Evolutionary conservation across 2,797 vertebrate species (phyloP).

Genomic region (Heterohyrax brucei): DNA sequence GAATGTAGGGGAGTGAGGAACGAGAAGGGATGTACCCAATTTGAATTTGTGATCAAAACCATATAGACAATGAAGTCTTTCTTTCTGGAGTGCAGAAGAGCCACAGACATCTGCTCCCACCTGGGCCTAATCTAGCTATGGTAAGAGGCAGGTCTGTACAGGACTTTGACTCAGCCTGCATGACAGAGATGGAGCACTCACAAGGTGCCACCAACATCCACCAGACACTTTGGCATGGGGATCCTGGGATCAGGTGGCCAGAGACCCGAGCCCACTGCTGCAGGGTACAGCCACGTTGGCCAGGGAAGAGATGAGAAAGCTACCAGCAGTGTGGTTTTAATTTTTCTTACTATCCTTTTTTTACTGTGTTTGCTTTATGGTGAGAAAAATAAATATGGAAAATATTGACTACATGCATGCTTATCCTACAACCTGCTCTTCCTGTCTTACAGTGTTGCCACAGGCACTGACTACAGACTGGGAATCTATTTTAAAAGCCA

Average conservation of each 20-base stretch:
- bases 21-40: slow-evolving; percentile 56
- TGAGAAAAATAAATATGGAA: neutral
- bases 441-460: neutral
- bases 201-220: fast-evolving
- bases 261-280: neutral
- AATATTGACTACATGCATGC: neutral
- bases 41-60: slow-evolving; percentile 83
- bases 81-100: neutral
- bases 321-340: neutral
- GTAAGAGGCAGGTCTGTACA: slow-evolving; percentile 53
- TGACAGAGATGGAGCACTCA: neutral
- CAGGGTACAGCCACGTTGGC: neutral
- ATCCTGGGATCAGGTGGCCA: neutral
- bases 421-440: neutral
- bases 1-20: slow-evolving; percentile 42
- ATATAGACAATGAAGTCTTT: slow-evolving; percentile 69
- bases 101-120: neutral
- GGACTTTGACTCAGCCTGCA: slow-evolving; percentile 23
- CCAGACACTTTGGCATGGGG: neutral
- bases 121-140: neutral
- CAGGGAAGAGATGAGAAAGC: neutral
- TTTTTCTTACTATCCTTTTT: neutral
- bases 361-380: neutral
- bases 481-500: slow-evolving; percentile 25
- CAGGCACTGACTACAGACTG: neutral